Conservation (phyloP, 2,113 vertebrate genomes). For the Aspiorhynchus laticeps region DNA sequence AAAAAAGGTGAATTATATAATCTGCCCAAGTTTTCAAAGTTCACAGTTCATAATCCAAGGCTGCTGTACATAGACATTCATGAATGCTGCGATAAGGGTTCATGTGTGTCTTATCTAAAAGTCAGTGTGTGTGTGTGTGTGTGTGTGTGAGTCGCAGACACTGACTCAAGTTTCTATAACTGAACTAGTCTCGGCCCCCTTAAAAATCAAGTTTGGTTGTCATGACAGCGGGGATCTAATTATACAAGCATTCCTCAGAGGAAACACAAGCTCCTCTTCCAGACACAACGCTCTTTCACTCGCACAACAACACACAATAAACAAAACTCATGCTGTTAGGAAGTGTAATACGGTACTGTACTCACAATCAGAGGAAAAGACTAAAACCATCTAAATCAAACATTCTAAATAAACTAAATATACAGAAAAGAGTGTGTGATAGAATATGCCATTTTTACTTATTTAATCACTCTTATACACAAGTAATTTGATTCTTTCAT, state of each 20-base stretch:
- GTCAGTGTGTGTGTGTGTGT: slow-evolving; percentile 35
- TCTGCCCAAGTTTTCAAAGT: background rate
- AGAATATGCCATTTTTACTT: background rate
- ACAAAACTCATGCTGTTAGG: background rate
- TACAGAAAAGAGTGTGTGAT: background rate
- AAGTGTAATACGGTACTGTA: background rate
- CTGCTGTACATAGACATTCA: background rate
- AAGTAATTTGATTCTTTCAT: background rate
- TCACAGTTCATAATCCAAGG: slow-evolving; percentile 31
- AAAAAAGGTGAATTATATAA: background rate
- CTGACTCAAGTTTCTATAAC: slow-evolving; percentile 73
- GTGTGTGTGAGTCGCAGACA: slow-evolving; percentile 55
- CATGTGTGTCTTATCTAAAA: slow-evolving; percentile 12
- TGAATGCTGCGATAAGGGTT: background rate
- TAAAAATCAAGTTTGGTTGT: slow-evolving; percentile 70
- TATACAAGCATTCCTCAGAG: slow-evolving; percentile 68
- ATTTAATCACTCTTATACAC: background rate
- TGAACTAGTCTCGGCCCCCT: slow-evolving; percentile 67
- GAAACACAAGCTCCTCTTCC: slow-evolving; percentile 61
- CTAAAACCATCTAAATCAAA: background rate
- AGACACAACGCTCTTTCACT: slow-evolving; percentile 17
- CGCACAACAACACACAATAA: slow-evolving; percentile 21
- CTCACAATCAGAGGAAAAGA: background rate
- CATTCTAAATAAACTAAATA: background rate
- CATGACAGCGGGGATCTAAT: slow-evolving; percentile 73